phyloP scores from a whole-genome alignment of 2,888 invertebrate species.

The Orthosia gothica region DNA sequence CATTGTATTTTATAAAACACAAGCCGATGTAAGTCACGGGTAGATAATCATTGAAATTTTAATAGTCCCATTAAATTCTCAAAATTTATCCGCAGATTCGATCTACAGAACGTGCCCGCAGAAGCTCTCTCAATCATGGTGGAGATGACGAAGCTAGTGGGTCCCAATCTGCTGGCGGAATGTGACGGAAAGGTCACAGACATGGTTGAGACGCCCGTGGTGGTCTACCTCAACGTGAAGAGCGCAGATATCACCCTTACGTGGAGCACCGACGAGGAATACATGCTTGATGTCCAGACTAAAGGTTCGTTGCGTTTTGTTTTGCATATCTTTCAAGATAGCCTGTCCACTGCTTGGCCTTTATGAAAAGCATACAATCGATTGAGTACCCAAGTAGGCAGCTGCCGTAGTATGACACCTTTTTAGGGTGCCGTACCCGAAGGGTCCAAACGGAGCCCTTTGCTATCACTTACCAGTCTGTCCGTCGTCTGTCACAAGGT shows the following conservation, averaged over 20 bases:
- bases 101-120: slow-evolving; percentile 87
- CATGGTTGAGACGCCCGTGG: slow-evolving; percentile 87
- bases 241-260: slow-evolving; percentile 89
- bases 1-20: too few relatives aligned
- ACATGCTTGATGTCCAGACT: slow-evolving; percentile 91
- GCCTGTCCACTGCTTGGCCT: not conserved
- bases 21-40: too few relatives aligned
- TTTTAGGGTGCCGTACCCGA: too few relatives aligned
- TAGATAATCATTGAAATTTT: too few relatives aligned
- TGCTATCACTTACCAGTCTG: too few relatives aligned
- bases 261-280: slow-evolving; percentile 94
- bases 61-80: not conserved
- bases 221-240: slow-evolving; percentile 91
- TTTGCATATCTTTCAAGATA: not conserved
- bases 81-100: slow-evolving; percentile 81
- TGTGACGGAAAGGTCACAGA: slow-evolving; percentile 89
- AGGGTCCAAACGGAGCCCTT: too few relatives aligned
- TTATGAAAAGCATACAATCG: too few relatives aligned
- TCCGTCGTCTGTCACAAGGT: too few relatives aligned
- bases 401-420: too few relatives aligned
- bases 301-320: slow-evolving; percentile 83
- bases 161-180: slow-evolving; percentile 91
- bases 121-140: slow-evolving; percentile 89
- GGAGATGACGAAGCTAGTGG: slow-evolving; percentile 91
- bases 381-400: too few relatives aligned